Percentiles rank a stretch among this genome's conserved stretches.
Conservation (phyloP, 2,888 invertebrate species). For the Cyrtodaria siliqua region DNA sequence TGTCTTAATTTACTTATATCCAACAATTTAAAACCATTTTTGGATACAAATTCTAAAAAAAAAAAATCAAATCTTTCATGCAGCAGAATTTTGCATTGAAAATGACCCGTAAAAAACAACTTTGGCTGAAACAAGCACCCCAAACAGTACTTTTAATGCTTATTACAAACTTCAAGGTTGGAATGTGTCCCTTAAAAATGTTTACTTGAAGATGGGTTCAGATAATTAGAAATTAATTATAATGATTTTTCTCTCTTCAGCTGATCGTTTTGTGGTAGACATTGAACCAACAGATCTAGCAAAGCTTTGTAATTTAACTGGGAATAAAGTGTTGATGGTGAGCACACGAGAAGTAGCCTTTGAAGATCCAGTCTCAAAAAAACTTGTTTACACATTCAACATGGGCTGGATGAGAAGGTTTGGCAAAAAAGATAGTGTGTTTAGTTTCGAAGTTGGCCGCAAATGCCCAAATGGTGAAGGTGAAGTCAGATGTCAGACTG, state of each 20-base stretch:
- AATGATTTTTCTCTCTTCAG: slow-evolving; percentile 27
- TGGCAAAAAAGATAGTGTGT: slow-evolving; percentile 47
- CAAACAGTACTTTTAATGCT: too few relatives aligned
- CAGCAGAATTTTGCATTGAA: too few relatives aligned
- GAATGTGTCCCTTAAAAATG: too few relatives aligned
- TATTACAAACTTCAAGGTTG: too few relatives aligned
- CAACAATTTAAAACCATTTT: too few relatives aligned
- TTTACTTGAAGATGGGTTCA: too few relatives aligned
- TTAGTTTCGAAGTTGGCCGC: slow-evolving; percentile 81
- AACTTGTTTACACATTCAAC: slow-evolving; percentile 37
- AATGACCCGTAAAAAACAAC: too few relatives aligned
- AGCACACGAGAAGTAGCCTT: slow-evolving; percentile 35
- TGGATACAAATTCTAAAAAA: too few relatives aligned
- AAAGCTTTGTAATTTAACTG: slow-evolving; percentile 42
- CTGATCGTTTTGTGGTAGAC: slow-evolving; percentile 40
- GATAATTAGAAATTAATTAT: too few relatives aligned
- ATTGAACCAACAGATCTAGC: slow-evolving; percentile 32
- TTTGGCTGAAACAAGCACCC: too few relatives aligned
- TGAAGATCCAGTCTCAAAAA: slow-evolving; percentile 36
- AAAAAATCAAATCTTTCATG: too few relatives aligned
- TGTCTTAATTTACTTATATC: too few relatives aligned
- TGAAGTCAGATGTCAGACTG: slow-evolving; percentile 58
- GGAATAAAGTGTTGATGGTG: slow-evolving; percentile 30
- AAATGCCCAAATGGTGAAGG: slow-evolving; percentile 81
- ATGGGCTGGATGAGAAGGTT: slow-evolving; percentile 49